These are phyloP conservation scores for Anaspis maculata DNA, from an alignment of 2,888 invertebrate genomes.

Conservation along the genomic window DNA sequence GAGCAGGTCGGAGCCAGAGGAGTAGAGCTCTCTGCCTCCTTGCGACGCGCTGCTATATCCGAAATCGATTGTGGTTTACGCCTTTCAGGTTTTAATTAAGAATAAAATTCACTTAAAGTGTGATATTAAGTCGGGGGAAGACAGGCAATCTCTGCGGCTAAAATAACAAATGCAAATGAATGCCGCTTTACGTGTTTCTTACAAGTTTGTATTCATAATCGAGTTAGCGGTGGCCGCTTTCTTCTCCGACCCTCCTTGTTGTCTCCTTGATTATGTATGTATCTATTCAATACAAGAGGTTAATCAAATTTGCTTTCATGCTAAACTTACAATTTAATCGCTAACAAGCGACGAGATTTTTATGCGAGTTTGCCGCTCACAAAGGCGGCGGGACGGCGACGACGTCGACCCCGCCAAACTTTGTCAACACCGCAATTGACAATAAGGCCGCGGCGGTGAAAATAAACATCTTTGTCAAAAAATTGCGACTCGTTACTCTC, in stretches of 20 bases:
- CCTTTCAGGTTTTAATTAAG: slow-evolving; percentile 12
- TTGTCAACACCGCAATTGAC: no score
- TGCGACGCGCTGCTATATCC: not conserved
- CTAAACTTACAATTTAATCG: slow-evolving; percentile 16
- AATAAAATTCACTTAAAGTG: slow-evolving; percentile 12
- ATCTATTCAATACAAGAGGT: slow-evolving; percentile 25
- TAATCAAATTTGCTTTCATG: slow-evolving; percentile 23
- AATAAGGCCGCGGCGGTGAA: no score
- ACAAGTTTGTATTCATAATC: slow-evolving; percentile 29
- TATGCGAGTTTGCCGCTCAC: no score
- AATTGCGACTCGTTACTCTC: no score
- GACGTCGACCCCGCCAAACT: no score
- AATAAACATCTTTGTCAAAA: no score
- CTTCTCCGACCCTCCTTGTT: slow-evolving; percentile 18
- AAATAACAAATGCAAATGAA: slow-evolving; percentile 29
- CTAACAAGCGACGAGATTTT: no score
- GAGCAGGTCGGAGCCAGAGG: no score
- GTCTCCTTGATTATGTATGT: slow-evolving; percentile 24
- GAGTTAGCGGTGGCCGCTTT: slow-evolving; percentile 23
- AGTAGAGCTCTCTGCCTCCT: no score
- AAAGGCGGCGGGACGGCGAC: no score
- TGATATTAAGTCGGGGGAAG: slow-evolving; percentile 17
- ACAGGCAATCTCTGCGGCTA: slow-evolving; percentile 22
- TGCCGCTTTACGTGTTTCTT: slow-evolving; percentile 25
- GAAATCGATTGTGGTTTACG: not conserved